These are phyloP conservation scores for Porites divaricata DNA, from an alignment of 92 coral and sea anemone species.

Conservation along the genomic window DNA sequence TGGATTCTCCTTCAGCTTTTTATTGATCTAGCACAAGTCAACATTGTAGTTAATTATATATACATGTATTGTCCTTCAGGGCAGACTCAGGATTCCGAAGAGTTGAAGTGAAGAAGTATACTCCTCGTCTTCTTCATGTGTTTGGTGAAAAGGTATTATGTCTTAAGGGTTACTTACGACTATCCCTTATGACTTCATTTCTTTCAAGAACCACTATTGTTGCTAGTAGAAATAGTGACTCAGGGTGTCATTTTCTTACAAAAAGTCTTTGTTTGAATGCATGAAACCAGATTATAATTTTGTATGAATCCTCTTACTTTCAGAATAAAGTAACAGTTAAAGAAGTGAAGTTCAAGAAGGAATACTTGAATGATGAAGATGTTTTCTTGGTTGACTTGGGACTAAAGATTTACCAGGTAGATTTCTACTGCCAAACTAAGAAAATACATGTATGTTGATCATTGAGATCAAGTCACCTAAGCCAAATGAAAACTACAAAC, in stretches of 20 bases:
- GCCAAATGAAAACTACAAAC: too few relatives aligned
- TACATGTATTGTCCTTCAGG: constrained; percentile 45
- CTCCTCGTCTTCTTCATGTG: constrained; percentile 86
- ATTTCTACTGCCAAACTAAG: background rate
- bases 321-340: constrained; percentile 59
- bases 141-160: constrained; percentile 47
- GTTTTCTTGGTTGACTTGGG: constrained; percentile 93
- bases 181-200: too few relatives aligned
- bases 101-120: constrained; percentile 76
- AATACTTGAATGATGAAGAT: constrained; percentile 79
- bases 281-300: background rate
- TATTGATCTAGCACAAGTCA: background rate
- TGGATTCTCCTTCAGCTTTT: background rate
- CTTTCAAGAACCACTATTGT: background rate
- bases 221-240: background rate
- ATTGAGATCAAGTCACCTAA: too few relatives aligned
- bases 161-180: too few relatives aligned
- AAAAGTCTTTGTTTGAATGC: background rate
- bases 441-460: too few relatives aligned
- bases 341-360: constrained; percentile 63
- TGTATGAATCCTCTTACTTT: background rate
- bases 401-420: constrained; percentile 82
- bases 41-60: background rate
- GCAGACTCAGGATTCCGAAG: constrained; percentile 91
- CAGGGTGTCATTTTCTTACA: background rate